These are phyloP conservation scores for Aelia acuminata DNA, from an alignment of 2,888 invertebrate species.

Conservation along the genomic window DNA sequence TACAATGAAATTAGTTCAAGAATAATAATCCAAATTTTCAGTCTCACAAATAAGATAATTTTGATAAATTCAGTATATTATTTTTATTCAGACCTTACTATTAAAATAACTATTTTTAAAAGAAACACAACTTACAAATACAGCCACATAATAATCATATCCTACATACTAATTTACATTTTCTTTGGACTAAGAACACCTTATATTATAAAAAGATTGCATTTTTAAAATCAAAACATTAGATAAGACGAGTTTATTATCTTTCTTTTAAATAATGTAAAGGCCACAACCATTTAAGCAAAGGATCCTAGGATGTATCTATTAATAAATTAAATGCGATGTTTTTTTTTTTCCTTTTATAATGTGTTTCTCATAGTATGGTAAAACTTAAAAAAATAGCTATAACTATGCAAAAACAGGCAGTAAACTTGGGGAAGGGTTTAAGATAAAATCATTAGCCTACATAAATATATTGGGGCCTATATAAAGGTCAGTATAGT, in stretches of 20 bases:
- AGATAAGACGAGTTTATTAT: constrained; percentile 44
- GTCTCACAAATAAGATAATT: constrained; percentile 56
- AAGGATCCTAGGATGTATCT: constrained; percentile 41
- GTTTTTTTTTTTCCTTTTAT: constrained; percentile 37
- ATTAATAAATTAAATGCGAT: constrained; percentile 55
- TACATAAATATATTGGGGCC: constrained; percentile 25
- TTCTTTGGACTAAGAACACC: constrained; percentile 58
- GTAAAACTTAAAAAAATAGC: constrained; percentile 45
- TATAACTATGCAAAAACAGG: constrained; percentile 46
- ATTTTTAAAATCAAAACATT: constrained; percentile 40
- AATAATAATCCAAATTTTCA: constrained; percentile 54
- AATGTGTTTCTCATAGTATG: constrained; percentile 29
- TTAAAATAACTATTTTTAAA: constrained; percentile 37
- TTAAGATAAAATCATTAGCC: constrained; percentile 44
- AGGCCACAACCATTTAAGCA: constrained; percentile 59
- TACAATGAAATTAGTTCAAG: constrained; percentile 11
- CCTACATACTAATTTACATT: constrained; percentile 52
- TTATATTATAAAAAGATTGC: constrained; percentile 53
- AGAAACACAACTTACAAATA: constrained; percentile 54
- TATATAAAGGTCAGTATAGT: constrained; percentile 44
- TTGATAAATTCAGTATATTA: constrained; percentile 34
- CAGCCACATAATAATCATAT: constrained; percentile 58
- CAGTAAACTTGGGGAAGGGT: background rate
- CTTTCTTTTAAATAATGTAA: constrained; percentile 45
- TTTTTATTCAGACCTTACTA: background rate